Evolutionary conservation across 2,888 invertebrate species (phyloP).

Genomic region (Bugula neritina): DNA sequence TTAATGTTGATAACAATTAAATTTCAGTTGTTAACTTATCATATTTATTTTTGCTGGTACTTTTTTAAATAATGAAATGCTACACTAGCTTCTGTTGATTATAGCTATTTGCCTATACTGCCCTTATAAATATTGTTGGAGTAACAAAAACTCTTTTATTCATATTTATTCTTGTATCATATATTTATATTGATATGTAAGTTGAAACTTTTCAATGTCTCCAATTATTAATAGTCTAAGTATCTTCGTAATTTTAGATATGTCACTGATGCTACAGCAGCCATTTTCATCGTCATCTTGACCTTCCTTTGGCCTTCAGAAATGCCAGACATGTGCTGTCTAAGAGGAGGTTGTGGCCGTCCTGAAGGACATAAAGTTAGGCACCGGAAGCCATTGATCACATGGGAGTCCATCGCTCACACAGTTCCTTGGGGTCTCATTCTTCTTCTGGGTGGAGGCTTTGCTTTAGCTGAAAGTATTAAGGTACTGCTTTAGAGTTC

Average conservation of each 20-base stretch:
- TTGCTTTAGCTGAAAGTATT: slow-evolving; percentile 34
- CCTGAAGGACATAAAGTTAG: neutral
- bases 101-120: no score
- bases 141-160: no score
- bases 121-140: no score
- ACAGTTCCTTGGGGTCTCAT: slow-evolving; percentile 36
- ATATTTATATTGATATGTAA: no score
- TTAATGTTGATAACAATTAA: no score
- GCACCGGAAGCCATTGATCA: slow-evolving; percentile 8
- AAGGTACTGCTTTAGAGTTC: neutral
- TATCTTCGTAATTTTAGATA: slow-evolving; percentile 39
- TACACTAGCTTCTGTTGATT: no score
- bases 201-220: no score
- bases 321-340: slow-evolving; percentile 55
- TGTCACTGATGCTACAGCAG: slow-evolving; percentile 57
- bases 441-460: slow-evolving; percentile 40
- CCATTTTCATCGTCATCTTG: slow-evolving; percentile 73
- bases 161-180: no score
- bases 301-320: slow-evolving; percentile 77
- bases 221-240: no score
- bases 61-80: no score
- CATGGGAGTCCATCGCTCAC: slow-evolving; percentile 9
- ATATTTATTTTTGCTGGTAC: no score
- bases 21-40: no score
- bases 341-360: neutral